Conservation (phyloP, 1,140 invertebrate species). For the Nilaparvata lugens region DNA sequence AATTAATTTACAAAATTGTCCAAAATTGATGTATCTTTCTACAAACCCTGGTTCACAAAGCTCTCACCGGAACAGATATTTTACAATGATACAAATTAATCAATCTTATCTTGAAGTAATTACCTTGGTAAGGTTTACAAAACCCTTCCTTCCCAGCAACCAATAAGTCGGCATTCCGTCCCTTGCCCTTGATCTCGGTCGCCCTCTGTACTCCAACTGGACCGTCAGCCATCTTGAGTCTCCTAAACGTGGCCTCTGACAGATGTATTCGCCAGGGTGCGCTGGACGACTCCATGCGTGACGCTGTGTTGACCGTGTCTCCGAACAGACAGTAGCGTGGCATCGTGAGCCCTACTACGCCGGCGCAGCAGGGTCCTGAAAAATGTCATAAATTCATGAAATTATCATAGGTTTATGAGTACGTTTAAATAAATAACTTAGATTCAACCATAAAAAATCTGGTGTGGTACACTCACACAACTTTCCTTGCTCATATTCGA, state of each 20-base stretch:
- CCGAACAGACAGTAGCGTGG: slow-evolving; percentile 86
- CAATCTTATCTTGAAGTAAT: too few species aligned
- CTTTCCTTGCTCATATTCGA: too few species aligned
- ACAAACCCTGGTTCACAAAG: too few species aligned
- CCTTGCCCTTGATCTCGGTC: slow-evolving; percentile 83
- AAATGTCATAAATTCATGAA: neutral
- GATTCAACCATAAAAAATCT: too few species aligned
- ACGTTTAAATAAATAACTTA: too few species aligned
- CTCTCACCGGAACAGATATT: too few species aligned
- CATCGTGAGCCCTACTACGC: slow-evolving; percentile 79
- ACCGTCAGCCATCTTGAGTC: slow-evolving; percentile 67
- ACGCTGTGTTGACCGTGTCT: slow-evolving; percentile 88
- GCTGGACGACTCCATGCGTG: slow-evolving; percentile 80
- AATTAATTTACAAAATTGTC: too few species aligned
- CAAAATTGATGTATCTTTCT: too few species aligned
- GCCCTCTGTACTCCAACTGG: slow-evolving; percentile 65
- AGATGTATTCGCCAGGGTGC: slow-evolving; percentile 73
- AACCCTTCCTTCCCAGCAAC: slow-evolving; percentile 80
- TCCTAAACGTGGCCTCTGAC: slow-evolving; percentile 64
- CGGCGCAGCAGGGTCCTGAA: slow-evolving; percentile 64
- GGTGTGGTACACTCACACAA: too few species aligned
- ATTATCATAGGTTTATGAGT: too few species aligned
- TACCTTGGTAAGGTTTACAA: slow-evolving; percentile 73
- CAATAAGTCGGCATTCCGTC: slow-evolving; percentile 84
- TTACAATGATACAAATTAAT: too few species aligned